Base-by-base conservation (phyloP, 2,113 vertebrate species). In the Psephotus haematonotus region DNA sequence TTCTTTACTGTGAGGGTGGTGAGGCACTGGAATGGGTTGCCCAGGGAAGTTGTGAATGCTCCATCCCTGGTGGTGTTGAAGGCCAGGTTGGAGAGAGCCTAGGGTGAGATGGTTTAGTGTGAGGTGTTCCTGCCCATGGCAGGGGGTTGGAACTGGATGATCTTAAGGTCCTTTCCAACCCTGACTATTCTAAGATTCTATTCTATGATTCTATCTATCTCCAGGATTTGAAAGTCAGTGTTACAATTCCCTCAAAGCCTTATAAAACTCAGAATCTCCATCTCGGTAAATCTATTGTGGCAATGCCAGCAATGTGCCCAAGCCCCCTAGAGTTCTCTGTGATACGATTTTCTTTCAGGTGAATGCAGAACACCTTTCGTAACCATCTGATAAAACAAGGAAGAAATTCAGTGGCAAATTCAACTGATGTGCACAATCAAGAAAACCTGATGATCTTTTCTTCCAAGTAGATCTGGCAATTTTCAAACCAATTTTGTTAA, bases 401-500 rank as follows among this genome's bases (percentile, higher is more conserved):
- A 46, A 59, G 50, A 49, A 67, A 57, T 63, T 69, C 47, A 75
- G 16, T 52, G 47, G 18, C 33, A 89, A 64, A 76, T 9, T 35
- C 37, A 92, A 52, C 13, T 62, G 57, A 64, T 71, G 17, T 41
- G 27, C 57, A 57, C 37, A 87, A 59, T 65, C 31, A 71, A 85
- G 28, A 15, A 85, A 76, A 53, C 3, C 5, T 20, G n/a, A 74
- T 31, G 70, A 75, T 15, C 57, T 81, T 84, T 82, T n/a, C 9
- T 85, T 87, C 24, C 13, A 62, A 77, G 37, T 9, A 31, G 10
- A 57, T 76, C 17, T 53, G 71, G 4, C 19, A 80, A 77, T 86
- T 95, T 95, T 79, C 67, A 91, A 82, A 60, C 9, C n/a, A 72
- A 53, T 91, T 80, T 88, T 83, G 29, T 77, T 70, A 86, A 57